phyloP scores from a whole-genome alignment of 1,140 invertebrate genomes.

The Tyrophagus putrescentiae region DNA sequence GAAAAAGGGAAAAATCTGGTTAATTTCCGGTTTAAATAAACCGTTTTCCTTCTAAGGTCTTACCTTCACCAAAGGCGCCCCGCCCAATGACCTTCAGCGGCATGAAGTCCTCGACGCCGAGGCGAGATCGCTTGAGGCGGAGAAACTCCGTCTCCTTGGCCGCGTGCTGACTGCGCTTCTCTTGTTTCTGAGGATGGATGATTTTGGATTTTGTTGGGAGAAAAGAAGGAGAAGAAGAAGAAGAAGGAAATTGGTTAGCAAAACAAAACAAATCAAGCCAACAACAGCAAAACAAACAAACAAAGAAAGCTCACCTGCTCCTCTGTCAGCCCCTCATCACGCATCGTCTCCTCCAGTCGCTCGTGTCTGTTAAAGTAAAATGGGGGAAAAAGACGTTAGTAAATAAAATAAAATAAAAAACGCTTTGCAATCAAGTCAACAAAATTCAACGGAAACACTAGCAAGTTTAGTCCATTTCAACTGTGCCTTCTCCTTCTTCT shows the following conservation, averaged over 20 bases:
- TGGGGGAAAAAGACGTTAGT: neutral
- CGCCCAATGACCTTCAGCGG: slow-evolving; percentile 88
- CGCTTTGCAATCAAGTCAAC: neutral
- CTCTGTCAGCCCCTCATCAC: slow-evolving; percentile 58
- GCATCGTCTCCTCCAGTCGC: slow-evolving; percentile 80
- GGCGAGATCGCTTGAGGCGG: slow-evolving; percentile 77
- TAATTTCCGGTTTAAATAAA: neutral
- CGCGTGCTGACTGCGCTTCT: slow-evolving; percentile 71
- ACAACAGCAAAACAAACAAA: slow-evolving; percentile 2
- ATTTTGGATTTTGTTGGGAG: slow-evolving; percentile 20
- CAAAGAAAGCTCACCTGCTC: slow-evolving; percentile 34
- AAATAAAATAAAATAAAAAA: neutral
- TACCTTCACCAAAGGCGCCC: slow-evolving; percentile 75
- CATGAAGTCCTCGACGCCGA: slow-evolving; percentile 97
- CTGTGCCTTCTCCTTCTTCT: too few species aligned
- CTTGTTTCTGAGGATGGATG: slow-evolving; percentile 42
- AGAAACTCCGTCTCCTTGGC: slow-evolving; percentile 97
- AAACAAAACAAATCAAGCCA: slow-evolving; percentile 3
- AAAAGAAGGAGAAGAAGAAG: slow-evolving; percentile 2
- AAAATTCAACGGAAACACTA: neutral
- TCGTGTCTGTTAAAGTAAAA: slow-evolving; percentile 48
- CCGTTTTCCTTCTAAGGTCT: too few species aligned
- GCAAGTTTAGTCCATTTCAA: too few species aligned
- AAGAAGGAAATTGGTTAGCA: slow-evolving; percentile 8
- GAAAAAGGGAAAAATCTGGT: neutral